Conservation (phyloP, 2,797 vertebrate species). For the Acipenser ruthenus region DNA sequence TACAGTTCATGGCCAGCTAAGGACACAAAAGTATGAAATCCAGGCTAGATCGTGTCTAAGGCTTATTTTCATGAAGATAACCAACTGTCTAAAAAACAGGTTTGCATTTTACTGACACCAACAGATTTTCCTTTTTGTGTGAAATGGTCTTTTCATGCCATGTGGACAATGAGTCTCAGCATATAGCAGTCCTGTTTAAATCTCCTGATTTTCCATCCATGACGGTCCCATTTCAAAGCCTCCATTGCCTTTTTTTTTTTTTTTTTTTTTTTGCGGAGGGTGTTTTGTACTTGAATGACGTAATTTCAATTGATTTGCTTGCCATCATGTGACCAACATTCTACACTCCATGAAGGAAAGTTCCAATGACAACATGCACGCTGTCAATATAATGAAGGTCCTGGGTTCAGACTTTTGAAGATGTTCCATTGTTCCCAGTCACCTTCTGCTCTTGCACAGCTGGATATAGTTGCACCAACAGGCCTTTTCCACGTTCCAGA, state of each 20-base stretch:
- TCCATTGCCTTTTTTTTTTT: background rate
- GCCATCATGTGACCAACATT: conserved; percentile 14
- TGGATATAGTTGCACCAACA: too few species aligned
- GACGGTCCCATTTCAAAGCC: conserved; percentile 5
- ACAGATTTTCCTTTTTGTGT: conserved; percentile 11
- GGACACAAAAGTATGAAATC: too few species aligned
- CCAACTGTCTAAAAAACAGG: conserved; percentile 5
- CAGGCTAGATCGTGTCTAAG: too few species aligned
- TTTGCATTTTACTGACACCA: conserved; percentile 13
- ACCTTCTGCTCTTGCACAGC: too few species aligned
- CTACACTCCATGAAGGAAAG: background rate
- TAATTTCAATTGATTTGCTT: conserved; percentile 12
- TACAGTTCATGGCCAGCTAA: too few species aligned
- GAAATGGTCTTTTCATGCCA: conserved; percentile 5
- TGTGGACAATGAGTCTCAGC: conserved; percentile 13
- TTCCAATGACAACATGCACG: background rate
- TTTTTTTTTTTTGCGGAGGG: background rate
- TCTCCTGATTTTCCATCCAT: conserved; percentile 2
- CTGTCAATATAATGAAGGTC: background rate
- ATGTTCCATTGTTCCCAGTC: background rate
- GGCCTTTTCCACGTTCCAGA: too few species aligned
- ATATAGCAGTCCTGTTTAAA: background rate
- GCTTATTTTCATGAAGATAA: too few species aligned
- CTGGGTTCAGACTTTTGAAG: background rate
- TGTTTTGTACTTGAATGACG: conserved; percentile 10